These are phyloP conservation scores for Sylvietta virens DNA, from an alignment of 2,113 vertebrate genomes.

Conservation along the genomic window DNA sequence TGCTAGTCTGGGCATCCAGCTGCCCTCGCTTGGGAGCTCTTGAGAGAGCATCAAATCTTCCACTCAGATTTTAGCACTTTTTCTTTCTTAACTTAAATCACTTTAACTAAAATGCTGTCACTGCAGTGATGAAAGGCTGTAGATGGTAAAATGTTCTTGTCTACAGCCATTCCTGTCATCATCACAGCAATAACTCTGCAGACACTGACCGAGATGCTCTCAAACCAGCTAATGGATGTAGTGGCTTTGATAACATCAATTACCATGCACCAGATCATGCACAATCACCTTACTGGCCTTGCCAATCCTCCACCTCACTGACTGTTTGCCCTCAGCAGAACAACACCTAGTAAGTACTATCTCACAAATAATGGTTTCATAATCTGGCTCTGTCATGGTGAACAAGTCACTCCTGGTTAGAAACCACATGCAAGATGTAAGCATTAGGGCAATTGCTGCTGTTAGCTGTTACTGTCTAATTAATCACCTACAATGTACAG, in stretches of 20 bases:
- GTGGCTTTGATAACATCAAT: neutral
- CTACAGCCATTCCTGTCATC: neutral
- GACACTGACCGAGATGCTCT: neutral
- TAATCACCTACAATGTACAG: neutral
- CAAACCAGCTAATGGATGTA: slow-evolving; percentile 12
- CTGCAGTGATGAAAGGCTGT: slow-evolving; percentile 7
- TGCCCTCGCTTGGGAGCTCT: neutral
- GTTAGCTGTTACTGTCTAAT: neutral
- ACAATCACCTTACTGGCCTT: no score
- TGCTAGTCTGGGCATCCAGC: neutral
- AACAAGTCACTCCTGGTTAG: neutral
- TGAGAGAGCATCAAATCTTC: neutral
- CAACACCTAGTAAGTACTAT: neutral
- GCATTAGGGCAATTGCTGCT: neutral
- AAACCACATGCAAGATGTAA: neutral
- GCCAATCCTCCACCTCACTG: neutral
- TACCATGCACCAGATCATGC: neutral
- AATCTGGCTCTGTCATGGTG: neutral
- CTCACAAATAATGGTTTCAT: neutral
- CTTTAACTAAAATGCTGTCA: neutral
- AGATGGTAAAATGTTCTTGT: slow-evolving; percentile 25
- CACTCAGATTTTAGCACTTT: neutral
- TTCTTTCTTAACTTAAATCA: slow-evolving; percentile 21
- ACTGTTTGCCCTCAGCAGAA: neutral
- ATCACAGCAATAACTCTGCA: slow-evolving; percentile 11